Conservation (phyloP, 2,797 vertebrate genomes). For the Sebastolobus altivelis region DNA sequence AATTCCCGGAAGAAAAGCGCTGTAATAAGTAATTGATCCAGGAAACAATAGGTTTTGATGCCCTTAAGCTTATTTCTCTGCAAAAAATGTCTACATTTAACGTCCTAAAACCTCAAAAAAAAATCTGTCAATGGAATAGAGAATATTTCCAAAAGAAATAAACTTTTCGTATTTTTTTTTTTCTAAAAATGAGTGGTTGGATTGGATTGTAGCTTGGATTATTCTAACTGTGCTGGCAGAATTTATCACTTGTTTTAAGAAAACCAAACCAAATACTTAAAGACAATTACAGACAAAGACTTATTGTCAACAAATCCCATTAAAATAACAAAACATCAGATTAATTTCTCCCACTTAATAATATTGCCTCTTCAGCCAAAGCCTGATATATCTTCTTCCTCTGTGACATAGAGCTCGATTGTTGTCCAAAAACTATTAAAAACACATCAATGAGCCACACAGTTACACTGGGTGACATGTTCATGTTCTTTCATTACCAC, state of each 20-base stretch:
- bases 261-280: not conserved
- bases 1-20: not conserved
- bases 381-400: not conserved
- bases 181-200: not conserved
- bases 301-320: slow-evolving; percentile 1
- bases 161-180: not conserved
- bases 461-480: not conserved
- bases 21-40: not conserved
- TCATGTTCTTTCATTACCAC: not conserved
- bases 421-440: not conserved
- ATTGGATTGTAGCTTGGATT: not conserved
- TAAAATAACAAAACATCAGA: not conserved
- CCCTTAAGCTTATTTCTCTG: not conserved
- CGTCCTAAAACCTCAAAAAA: not conserved
- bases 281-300: slow-evolving; percentile 6
- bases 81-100: not conserved
- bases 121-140: too few species aligned
- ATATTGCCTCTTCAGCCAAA: not conserved
- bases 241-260: not conserved
- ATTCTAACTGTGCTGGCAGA: not conserved
- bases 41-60: not conserved
- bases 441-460: not conserved
- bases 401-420: not conserved
- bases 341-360: not conserved
- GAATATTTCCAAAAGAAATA: not conserved